Conservation (phyloP, 2,888 invertebrate genomes). For the Miltochrista miniata region DNA sequence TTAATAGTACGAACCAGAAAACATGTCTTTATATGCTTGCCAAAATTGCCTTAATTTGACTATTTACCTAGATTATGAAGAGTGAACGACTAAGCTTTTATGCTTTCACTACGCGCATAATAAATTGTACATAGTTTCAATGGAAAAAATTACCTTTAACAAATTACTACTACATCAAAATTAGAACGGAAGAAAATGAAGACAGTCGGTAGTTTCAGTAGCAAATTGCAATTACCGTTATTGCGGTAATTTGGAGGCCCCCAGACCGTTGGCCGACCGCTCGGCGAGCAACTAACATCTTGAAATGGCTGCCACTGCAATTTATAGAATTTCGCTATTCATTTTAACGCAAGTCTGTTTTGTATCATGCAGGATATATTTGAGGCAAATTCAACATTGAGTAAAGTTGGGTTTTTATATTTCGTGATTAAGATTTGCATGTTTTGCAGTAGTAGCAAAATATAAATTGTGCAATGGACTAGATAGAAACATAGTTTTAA, state of each 20-base stretch:
- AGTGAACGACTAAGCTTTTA: too few relatives aligned
- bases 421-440: neutral
- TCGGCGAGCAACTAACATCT: constrained; percentile 33
- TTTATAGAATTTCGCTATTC: constrained; percentile 43
- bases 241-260: constrained; percentile 70
- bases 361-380: neutral
- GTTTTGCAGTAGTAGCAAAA: too few relatives aligned
- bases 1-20: too few relatives aligned
- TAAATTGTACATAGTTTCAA: neutral
- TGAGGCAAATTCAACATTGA: too few relatives aligned
- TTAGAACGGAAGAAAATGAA: constrained; percentile 65
- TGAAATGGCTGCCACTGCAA: constrained; percentile 50
- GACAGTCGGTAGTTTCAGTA: constrained; percentile 66
- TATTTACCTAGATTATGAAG: too few relatives aligned
- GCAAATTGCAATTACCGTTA: constrained; percentile 77
- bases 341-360: constrained; percentile 22
- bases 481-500: too few relatives aligned
- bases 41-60: too few relatives aligned
- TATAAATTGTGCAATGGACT: too few relatives aligned
- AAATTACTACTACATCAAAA: constrained; percentile 51
- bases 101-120: too few relatives aligned
- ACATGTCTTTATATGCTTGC: too few relatives aligned
- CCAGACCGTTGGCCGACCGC: constrained; percentile 24
- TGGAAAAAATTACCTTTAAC: constrained; percentile 18
- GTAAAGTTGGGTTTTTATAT: neutral